Conservation (phyloP, 2,113 vertebrate genomes). For the Nothoprocta perdicaria region DNA sequence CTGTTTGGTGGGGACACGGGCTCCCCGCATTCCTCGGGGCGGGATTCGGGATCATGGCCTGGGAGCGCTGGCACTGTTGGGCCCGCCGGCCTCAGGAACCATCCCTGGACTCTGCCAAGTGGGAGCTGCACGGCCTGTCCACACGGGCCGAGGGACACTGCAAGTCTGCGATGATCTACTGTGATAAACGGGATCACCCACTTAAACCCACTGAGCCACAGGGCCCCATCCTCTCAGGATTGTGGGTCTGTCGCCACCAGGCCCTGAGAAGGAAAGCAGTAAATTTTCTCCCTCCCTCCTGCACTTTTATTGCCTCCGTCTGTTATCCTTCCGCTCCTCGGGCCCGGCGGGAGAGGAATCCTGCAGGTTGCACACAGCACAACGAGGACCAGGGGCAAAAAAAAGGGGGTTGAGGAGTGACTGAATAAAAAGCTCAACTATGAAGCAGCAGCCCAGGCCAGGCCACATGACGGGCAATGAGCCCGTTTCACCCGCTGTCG, state of each 20-base stretch:
- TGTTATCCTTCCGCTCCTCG: not conserved
- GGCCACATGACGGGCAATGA: not conserved
- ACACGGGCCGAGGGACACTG: not conserved
- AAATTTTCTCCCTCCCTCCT: not conserved
- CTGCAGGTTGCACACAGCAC: not conserved
- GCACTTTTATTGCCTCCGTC: not conserved
- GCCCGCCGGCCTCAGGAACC: not conserved
- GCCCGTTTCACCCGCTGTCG: not conserved
- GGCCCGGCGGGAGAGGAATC: not conserved
- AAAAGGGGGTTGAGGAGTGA: not conserved
- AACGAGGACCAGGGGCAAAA: not conserved
- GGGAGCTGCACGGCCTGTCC: not conserved
- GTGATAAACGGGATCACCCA: not conserved
- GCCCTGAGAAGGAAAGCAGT: not conserved
- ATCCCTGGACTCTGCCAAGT: constrained; percentile 7
- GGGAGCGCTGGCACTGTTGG: not conserved
- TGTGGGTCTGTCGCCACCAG: not conserved
- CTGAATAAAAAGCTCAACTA: not conserved
- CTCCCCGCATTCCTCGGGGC: constrained; percentile 11
- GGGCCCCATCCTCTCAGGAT: rapidly evolving
- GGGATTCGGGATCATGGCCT: constrained; percentile 7
- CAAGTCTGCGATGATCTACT: not conserved
- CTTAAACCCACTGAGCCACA: not conserved
- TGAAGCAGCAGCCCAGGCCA: not conserved
- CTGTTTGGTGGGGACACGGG: constrained; percentile 14